These are phyloP conservation scores for Equus quagga DNA, from an alignment of 2,113 vertebrate genomes.

Conservation along the genomic window DNA sequence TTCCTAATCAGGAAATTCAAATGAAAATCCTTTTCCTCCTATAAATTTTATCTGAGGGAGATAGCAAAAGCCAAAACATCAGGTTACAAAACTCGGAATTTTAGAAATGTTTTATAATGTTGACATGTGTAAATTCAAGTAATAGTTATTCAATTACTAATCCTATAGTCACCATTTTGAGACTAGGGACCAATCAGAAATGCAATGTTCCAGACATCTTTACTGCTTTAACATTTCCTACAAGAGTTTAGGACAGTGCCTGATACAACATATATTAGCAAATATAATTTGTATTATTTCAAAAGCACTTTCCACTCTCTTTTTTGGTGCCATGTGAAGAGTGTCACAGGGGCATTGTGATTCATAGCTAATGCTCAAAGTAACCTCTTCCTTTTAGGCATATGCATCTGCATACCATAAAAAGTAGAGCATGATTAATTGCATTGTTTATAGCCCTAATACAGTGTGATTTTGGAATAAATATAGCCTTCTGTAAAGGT, in stretches of 20 bases:
- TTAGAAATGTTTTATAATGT: neutral
- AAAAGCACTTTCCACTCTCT: neutral
- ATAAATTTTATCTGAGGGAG: neutral
- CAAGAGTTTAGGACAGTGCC: neutral
- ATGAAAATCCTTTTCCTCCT: neutral
- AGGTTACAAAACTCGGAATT: neutral
- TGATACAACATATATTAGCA: neutral
- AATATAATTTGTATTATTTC: constrained; percentile 8
- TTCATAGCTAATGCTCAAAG: constrained; percentile 39
- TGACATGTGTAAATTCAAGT: neutral
- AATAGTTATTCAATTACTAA: neutral
- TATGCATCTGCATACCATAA: constrained; percentile 50
- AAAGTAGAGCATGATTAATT: constrained; percentile 50
- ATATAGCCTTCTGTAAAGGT: neutral
- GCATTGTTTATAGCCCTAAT: constrained; percentile 49
- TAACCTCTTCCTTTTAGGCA: constrained; percentile 37
- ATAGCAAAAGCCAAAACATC: neutral
- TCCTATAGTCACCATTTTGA: neutral
- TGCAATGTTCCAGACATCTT: neutral
- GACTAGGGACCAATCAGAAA: neutral
- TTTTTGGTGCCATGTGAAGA: neutral
- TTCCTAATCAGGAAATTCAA: neutral
- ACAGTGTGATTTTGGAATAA: constrained; percentile 53
- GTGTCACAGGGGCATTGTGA: neutral
- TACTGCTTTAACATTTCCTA: neutral